These are phyloP conservation scores for Nasonia giraulti DNA, from an alignment of 1,140 invertebrate species.

Conservation along the genomic window DNA sequence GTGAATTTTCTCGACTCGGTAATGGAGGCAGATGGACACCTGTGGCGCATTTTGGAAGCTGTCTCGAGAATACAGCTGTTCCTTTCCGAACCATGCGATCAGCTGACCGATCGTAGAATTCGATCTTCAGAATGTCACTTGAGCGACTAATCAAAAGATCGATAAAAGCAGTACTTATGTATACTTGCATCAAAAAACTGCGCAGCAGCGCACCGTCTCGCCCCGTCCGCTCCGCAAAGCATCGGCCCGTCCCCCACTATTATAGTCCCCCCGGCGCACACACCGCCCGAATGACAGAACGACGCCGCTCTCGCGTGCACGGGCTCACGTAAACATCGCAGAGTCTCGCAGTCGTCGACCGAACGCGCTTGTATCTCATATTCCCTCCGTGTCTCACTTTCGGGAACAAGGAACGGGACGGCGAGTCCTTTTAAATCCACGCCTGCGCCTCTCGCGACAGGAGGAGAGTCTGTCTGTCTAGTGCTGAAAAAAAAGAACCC, in stretches of 20 bases:
- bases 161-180: background rate
- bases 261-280: background rate
- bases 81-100: too few relatives aligned
- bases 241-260: background rate
- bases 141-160: too few relatives aligned
- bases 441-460: background rate
- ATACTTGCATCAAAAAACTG: background rate
- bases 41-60: too few relatives aligned
- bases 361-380: background rate
- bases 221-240: background rate
- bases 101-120: too few relatives aligned
- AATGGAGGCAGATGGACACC: too few relatives aligned
- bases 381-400: background rate
- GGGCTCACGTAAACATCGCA: conserved; percentile 20
- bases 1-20: too few relatives aligned
- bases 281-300: background rate
- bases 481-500: too few relatives aligned
- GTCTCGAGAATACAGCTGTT: too few relatives aligned
- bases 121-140: too few relatives aligned
- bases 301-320: conserved; percentile 15
- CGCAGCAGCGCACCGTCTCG: background rate
- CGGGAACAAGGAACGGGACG: background rate
- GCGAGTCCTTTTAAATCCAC: background rate
- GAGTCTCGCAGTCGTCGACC: background rate
- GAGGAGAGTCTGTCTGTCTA: too few relatives aligned